These are phyloP conservation scores for Lineus longissimus DNA, from an alignment of 1,140 invertebrate species.

Conservation along the genomic window DNA sequence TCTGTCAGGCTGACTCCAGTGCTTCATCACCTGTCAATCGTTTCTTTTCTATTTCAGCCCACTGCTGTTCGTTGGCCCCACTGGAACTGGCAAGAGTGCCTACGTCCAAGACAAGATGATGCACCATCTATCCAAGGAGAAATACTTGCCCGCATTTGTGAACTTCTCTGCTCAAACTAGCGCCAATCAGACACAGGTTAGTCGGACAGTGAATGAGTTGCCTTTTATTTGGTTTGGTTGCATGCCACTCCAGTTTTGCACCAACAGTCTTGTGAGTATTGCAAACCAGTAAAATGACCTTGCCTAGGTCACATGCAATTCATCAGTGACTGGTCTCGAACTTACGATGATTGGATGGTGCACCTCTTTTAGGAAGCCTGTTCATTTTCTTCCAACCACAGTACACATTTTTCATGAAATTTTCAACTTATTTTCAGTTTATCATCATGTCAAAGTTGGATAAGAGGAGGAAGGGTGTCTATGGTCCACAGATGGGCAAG, in stretches of 20 bases:
- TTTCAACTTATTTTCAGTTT: constrained; percentile 59
- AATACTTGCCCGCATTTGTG: constrained; percentile 49
- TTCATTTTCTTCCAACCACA: too few species aligned
- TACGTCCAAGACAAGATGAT: constrained; percentile 54
- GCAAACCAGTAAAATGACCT: too few species aligned
- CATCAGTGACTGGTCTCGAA: too few species aligned
- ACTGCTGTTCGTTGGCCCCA: constrained; percentile 53
- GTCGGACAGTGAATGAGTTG: neutral
- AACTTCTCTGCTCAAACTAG: constrained; percentile 56
- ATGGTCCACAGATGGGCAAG: constrained; percentile 54
- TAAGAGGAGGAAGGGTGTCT: constrained; percentile 51
- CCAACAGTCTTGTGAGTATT: too few species aligned
- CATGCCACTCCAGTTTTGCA: too few species aligned
- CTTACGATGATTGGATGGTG: too few species aligned
- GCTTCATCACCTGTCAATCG: too few species aligned
- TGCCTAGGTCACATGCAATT: too few species aligned
- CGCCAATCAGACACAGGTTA: constrained; percentile 62
- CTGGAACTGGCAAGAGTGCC: constrained; percentile 54
- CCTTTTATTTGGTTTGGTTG: neutral
- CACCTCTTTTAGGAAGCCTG: too few species aligned
- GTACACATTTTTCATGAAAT: too few species aligned
- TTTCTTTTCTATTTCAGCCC: constrained; percentile 57
- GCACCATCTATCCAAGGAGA: constrained; percentile 49
- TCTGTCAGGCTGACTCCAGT: too few species aligned
- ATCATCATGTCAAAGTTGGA: constrained; percentile 55